These are phyloP conservation scores for Drosophila siamana DNA, from an alignment of 2,888 invertebrate species.

Conservation along the genomic window DNA sequence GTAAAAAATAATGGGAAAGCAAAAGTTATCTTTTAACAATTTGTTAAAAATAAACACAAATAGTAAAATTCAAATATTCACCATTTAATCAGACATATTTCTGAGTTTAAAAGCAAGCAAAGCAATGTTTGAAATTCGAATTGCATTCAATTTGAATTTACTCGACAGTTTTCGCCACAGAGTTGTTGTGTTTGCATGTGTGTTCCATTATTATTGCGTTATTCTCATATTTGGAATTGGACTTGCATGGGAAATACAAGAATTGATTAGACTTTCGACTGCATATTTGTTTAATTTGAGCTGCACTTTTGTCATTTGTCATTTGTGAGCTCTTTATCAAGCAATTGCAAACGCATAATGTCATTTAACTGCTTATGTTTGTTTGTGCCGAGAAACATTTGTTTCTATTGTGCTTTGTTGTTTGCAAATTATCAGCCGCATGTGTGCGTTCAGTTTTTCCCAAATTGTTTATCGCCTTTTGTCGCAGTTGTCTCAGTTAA, in stretches of 20 bases:
- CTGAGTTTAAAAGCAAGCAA: not conserved
- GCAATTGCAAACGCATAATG: not conserved
- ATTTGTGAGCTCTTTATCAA: not conserved
- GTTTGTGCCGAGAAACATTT: not conserved
- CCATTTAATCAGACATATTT: not conserved
- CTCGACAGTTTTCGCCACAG: not conserved
- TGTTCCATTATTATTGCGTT: too few relatives aligned
- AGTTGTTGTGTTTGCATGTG: not conserved
- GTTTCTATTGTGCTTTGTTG: not conserved
- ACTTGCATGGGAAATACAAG: not conserved
- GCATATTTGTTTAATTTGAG: not conserved
- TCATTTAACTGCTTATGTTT: not conserved
- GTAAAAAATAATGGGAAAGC: too few relatives aligned
- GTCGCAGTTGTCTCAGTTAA: slow-evolving; percentile 42
- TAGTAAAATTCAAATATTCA: not conserved
- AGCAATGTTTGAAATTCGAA: not conserved
- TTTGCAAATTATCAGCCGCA: not conserved
- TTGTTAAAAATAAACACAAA: too few relatives aligned
- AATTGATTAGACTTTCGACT: not conserved
- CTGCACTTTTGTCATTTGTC: not conserved
- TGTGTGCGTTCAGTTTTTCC: slow-evolving; percentile 8
- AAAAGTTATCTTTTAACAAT: too few relatives aligned
- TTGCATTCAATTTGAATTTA: not conserved
- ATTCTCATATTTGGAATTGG: not conserved
- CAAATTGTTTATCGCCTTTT: slow-evolving; percentile 33